A percentile compares a stretch with the other conserved stretches of the same genome.
Conservation (phyloP, 1,140 invertebrate species). For the Thrips palmi region DNA sequence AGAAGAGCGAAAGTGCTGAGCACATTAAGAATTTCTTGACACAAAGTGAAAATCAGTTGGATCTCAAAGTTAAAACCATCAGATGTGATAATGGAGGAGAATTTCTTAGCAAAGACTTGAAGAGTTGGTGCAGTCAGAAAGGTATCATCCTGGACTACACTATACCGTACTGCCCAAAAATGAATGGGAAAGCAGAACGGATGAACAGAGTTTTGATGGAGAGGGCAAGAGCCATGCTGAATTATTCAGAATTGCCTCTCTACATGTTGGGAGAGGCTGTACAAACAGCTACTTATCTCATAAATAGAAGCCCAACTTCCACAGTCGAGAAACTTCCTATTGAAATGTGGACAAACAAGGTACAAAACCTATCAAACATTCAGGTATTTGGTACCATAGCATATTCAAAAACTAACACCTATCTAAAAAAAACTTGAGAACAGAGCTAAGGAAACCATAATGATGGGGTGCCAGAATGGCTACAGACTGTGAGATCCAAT, state of each 20-base stretch:
- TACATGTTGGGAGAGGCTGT: slow-evolving; percentile 19
- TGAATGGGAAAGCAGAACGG: slow-evolving; percentile 23
- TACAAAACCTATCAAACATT: slow-evolving; percentile 17
- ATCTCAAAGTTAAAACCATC: slow-evolving; percentile 14
- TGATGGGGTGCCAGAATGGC: slow-evolving; percentile 14
- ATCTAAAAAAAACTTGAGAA: slow-evolving; percentile 15
- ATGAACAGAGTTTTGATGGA: slow-evolving; percentile 21
- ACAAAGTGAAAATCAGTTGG: slow-evolving; percentile 14
- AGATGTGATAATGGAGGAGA: slow-evolving; percentile 19
- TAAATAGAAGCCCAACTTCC: slow-evolving; percentile 16
- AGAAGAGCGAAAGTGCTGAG: slow-evolving; percentile 18
- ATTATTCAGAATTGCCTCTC: slow-evolving; percentile 14
- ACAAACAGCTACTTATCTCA: slow-evolving; percentile 14
- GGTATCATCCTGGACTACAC: slow-evolving; percentile 16
- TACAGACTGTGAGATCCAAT: slow-evolving; percentile 17
- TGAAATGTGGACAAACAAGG: slow-evolving; percentile 18
- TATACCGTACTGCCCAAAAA: slow-evolving; percentile 19
- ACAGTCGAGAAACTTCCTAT: slow-evolving; percentile 15
- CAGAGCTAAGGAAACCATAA: slow-evolving; percentile 1
- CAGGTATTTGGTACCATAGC: slow-evolving; percentile 20
- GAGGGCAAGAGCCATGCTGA: slow-evolving; percentile 20
- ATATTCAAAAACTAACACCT: slow-evolving; percentile 16
- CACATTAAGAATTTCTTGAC: slow-evolving; percentile 17
- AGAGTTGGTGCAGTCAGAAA: slow-evolving; percentile 15
- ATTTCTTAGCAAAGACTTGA: slow-evolving; percentile 16